Conservation (phyloP, 2,113 vertebrate species). For the Xiphophorus couchianus region DNA sequence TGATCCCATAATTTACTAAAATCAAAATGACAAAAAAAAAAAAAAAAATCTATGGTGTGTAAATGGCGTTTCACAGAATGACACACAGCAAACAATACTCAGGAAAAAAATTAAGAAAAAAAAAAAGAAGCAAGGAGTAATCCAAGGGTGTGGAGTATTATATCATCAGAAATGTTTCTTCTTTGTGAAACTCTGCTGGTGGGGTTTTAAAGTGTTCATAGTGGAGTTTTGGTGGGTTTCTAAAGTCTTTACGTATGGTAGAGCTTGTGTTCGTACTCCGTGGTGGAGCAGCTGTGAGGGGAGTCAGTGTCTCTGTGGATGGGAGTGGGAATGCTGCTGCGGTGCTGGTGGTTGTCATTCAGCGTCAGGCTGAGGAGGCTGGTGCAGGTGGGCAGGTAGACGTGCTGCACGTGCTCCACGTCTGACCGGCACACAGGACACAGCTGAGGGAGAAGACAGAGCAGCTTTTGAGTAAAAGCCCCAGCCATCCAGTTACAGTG, state of each 20-base stretch:
- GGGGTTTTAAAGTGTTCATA: slow-evolving; percentile 6
- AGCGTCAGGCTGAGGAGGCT: slow-evolving; percentile 92
- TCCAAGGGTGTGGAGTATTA: slow-evolving; percentile 1
- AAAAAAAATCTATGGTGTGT: slow-evolving; percentile 24
- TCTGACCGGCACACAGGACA: slow-evolving; percentile 94
- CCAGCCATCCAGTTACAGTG: not conserved
- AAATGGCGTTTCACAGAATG: slow-evolving; percentile 27
- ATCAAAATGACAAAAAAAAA: not conserved
- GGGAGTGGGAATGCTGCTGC: slow-evolving; percentile 58
- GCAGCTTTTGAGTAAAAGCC: no score
- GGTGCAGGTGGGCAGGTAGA: slow-evolving; percentile 96
- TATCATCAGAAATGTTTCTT: not conserved
- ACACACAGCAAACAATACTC: slow-evolving; percentile 10
- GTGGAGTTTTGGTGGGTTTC: slow-evolving; percentile 15
- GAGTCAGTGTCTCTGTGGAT: slow-evolving; percentile 68
- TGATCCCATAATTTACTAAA: slow-evolving; percentile 75
- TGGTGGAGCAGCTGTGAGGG: slow-evolving; percentile 60
- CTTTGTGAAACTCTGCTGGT: slow-evolving; percentile 3
- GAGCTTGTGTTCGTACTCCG: slow-evolving; percentile 76
- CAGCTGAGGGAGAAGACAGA: slow-evolving; percentile 68
- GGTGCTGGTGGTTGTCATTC: slow-evolving; percentile 72
- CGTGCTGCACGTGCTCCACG: slow-evolving; percentile 93
- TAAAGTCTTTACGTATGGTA: slow-evolving; percentile 51
- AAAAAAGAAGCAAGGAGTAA: slow-evolving; percentile 7
- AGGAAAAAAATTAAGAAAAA: not conserved